Evolutionary conservation across 2,888 invertebrate species (phyloP).

Genomic region (Agrypnus murinus): DNA sequence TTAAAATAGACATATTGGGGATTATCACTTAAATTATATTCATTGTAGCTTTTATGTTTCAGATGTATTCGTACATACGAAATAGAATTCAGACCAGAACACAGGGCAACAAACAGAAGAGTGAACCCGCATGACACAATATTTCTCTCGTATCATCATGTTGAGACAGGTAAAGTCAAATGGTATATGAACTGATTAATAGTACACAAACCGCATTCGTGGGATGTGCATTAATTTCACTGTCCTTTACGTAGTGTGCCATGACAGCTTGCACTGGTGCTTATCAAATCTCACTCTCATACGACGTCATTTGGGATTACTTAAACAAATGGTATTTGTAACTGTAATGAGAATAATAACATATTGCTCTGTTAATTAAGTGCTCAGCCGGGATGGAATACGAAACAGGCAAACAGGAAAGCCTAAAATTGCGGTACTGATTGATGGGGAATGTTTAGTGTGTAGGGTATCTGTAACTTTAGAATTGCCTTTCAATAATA

Average conservation of each 20-base stretch:
- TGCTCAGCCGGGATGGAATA: conserved; percentile 25
- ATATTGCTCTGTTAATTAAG: conserved; percentile 47
- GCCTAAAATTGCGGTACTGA: conserved; percentile 31
- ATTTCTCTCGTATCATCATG: conserved; percentile 63
- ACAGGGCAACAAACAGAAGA: conserved; percentile 45
- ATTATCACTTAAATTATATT: no score
- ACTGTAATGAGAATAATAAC: conserved; percentile 55
- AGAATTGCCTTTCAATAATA: conserved; percentile 14
- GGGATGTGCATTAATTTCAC: conserved; percentile 55
- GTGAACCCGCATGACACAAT: conserved; percentile 60
- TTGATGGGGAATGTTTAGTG: conserved; percentile 16
- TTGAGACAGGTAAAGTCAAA: conserved; percentile 57
- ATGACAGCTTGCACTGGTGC: conserved; percentile 54
- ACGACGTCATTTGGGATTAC: conserved; percentile 44
- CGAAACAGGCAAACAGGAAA: conserved; percentile 24
- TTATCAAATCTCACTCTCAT: conserved; percentile 54
- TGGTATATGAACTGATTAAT: conserved; percentile 23
- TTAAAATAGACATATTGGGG: no score
- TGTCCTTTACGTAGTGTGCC: conserved; percentile 54
- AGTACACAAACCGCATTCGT: conserved; percentile 33
- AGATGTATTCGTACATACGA: conserved; percentile 62
- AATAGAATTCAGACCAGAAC: conserved; percentile 59
- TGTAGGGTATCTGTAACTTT: background rate
- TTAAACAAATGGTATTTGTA: conserved; percentile 47
- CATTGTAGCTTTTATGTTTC: conserved; percentile 45